Base-by-base conservation (phyloP, 2,888 invertebrate genomes). In the Epirrhoe tristata region DNA sequence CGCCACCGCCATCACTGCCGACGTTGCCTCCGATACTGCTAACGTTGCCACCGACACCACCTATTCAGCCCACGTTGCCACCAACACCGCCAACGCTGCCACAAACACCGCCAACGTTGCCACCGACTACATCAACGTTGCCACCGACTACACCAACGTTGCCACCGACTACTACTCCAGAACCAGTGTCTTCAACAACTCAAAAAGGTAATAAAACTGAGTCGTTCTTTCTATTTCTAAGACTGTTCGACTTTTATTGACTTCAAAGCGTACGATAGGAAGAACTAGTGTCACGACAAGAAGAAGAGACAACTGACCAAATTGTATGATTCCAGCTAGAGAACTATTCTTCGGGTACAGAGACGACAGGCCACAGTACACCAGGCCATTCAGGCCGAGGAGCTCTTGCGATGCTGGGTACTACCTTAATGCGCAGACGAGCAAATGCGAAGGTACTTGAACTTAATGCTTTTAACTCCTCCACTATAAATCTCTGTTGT, bases 401-500 rank as follows among this genome's bases (percentile, higher is more conserved):
- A 94, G 89, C 67, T 78, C 86, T n/a, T 95, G 95, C 67, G 93
- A 95, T 39, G 91, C 91, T 0, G 96, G 96, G 0, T 96, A 92
- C 77, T 86, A 88, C 17, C 93, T 93, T 74, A 95, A 95, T 68
- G 75, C 82, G 0, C 81, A 88, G 43, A 88, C 87, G 2, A 94
- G 94, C 54, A 84, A 85, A 72, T 96, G 96, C 76, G 95, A 95
- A 93, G 96, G 96, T 96, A 79, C 4, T 14, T 56, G 14, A 14
- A 62, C 8, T n/a, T n/a, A n/a, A n/a, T n/a, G n/a, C n/a, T n/a
- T n/a, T n/a, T n/a, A n/a, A n/a, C 24, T 24, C 24, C 24, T 24
- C 24, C 24, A 24, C 24, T 24, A 24, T 24, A 24, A 24, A 24
- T 24, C 24, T 24, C 24, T 24, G 24, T 24, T n/a, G n/a, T 24